phyloP scores from a whole-genome alignment of 2,113 vertebrate species.

The Entosphenus tridentatus region DNA sequence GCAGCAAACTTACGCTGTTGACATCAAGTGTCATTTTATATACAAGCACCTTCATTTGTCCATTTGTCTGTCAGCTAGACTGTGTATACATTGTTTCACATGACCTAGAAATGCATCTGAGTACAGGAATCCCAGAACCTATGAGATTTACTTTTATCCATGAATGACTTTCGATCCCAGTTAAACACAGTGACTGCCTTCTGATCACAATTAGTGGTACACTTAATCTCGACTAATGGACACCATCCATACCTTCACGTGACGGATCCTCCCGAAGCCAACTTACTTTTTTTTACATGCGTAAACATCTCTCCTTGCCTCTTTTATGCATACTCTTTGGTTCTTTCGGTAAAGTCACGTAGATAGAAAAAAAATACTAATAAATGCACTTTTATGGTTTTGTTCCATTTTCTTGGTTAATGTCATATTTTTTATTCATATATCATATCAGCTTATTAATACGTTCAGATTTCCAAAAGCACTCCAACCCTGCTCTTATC shows the following conservation, averaged over 20 bases:
- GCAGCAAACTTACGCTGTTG: neutral
- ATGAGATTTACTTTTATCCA: neutral
- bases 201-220: no score
- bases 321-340: no score
- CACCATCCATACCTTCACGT: neutral
- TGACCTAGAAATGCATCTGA: neutral
- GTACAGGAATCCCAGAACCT: neutral
- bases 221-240: neutral
- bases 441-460: no score
- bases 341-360: no score
- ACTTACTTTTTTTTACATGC: neutral
- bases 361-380: no score
- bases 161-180: neutral
- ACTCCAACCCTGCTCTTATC: no score
- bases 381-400: no score
- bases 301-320: no score
- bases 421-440: no score
- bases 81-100: neutral
- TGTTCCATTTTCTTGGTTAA: no score
- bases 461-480: no score
- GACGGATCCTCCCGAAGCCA: neutral
- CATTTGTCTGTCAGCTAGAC: neutral
- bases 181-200: neutral
- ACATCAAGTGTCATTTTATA: neutral
- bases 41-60: neutral